phyloP scores from a whole-genome alignment of 2,797 vertebrate species.

The Characodon lateralis region DNA sequence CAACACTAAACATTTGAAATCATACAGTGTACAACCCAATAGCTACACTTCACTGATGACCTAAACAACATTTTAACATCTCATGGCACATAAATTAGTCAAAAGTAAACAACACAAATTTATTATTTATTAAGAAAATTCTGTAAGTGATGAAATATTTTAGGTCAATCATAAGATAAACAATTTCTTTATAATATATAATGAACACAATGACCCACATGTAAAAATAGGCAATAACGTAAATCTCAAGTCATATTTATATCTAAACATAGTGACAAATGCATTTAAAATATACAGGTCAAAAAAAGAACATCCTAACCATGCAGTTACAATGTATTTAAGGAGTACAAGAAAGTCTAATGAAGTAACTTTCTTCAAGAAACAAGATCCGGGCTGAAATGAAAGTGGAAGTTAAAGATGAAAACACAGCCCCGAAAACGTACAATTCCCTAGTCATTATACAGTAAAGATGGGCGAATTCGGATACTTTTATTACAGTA shows the following conservation, averaged over 20 bases:
- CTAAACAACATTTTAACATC: background rate
- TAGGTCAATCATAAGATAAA: background rate
- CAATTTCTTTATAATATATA: background rate
- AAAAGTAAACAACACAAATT: background rate
- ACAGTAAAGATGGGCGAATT: background rate
- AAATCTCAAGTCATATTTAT: background rate
- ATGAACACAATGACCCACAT: background rate
- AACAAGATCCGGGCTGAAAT: background rate
- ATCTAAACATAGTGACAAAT: background rate
- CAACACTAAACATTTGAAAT: background rate
- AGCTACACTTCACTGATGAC: background rate
- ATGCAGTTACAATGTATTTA: background rate
- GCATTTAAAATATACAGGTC: background rate
- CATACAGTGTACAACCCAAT: background rate
- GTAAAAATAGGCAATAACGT: background rate
- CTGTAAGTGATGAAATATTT: background rate
- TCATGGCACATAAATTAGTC: background rate
- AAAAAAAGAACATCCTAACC: background rate
- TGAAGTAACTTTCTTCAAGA: background rate
- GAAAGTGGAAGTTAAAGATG: background rate
- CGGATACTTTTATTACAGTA: background rate
- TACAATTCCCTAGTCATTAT: background rate
- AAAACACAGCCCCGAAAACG: background rate
- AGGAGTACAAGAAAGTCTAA: background rate
- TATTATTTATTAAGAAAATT: background rate